Evolutionary conservation across 1,140 invertebrate species (phyloP), one percentile per base, ranked within the genome.

Genomic region (Semibalanus balanoides): DNA sequence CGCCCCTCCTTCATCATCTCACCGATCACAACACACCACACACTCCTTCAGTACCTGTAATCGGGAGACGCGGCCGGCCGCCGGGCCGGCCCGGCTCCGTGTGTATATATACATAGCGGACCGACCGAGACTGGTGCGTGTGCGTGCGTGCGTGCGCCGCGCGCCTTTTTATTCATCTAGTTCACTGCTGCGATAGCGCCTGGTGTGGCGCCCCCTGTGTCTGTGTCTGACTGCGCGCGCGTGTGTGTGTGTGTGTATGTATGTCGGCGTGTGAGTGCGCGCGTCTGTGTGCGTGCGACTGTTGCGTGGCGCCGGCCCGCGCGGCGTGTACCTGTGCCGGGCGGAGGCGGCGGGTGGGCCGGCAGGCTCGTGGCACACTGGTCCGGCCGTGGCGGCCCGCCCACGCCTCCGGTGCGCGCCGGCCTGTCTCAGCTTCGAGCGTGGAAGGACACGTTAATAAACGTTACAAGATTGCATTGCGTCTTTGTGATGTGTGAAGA

Each of bases 401-500:
- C 51, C 1, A 1, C 51, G 51, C 51, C 22, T 19, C 22, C 51
- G 11, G 51, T 25, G 14, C 51, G 51, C 22, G 51, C 51, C 14
- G 11, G 22, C 14, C 51, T 19, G 51, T 25, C 22, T 1, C 51
- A 25, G 51, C 51, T 25, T 25, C 3, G 51, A 64, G 51, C 51
- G 51, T 19, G 51, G 51, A 14, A 14, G 29, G 43, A 35, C 28
- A 29, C 19, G n/a, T n/a, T 75, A 43, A 30, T 73, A 35, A 75
- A 30, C 19, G 35, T 73, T 81, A 81, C 80, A 78, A 90, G 89
- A 82, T 90, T 14, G 51, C 51, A 25, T 7, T 19, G 35, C 35
- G 5, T 40, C 5, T 40, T 40, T 40, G 35, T 40, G 35, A n/a
- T n/a, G n/a, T n/a, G n/a, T n/a, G n/a, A n/a, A n/a, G n/a, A n/a